These are phyloP conservation scores for Copidosoma aretas DNA, from an alignment of 2,888 invertebrate species.

Conservation along the genomic window DNA sequence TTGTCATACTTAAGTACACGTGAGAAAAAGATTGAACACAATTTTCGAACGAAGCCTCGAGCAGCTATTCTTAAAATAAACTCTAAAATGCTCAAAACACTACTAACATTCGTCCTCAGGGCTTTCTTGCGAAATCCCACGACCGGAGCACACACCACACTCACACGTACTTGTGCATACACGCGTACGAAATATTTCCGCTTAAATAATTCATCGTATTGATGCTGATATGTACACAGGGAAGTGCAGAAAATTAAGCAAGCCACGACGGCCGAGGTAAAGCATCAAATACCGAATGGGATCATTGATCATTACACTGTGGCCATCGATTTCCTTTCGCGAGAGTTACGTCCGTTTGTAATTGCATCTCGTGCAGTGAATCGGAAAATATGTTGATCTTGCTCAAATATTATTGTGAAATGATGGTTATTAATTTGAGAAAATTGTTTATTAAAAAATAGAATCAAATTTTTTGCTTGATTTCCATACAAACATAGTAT, in stretches of 20 bases:
- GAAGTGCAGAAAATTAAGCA: neutral
- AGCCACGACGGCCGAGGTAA: neutral
- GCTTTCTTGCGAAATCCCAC: constrained; percentile 5
- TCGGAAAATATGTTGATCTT: neutral
- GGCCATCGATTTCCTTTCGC: constrained; percentile 12
- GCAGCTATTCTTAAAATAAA: too few relatives aligned
- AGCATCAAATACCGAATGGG: constrained; percentile 9
- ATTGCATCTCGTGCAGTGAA: neutral
- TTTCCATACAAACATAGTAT: too few relatives aligned
- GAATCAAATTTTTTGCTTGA: too few relatives aligned
- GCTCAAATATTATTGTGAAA: too few relatives aligned
- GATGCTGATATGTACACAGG: neutral
- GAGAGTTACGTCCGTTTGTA: neutral
- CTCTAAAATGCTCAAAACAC: too few relatives aligned
- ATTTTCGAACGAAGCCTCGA: too few relatives aligned
- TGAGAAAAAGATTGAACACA: too few relatives aligned
- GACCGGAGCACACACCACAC: neutral
- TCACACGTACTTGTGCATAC: neutral
- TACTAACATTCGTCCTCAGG: too few relatives aligned
- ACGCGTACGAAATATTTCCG: neutral
- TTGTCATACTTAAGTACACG: too few relatives aligned
- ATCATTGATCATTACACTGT: constrained; percentile 9
- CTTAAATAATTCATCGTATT: constrained; percentile 1
- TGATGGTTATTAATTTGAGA: too few relatives aligned
- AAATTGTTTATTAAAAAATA: too few relatives aligned